Percentiles rank a stretch among this genome's conserved stretches.
Conservation (phyloP, 35 echinoderm and acorn worm genomes). For the Apostichopus parvimensis region DNA sequence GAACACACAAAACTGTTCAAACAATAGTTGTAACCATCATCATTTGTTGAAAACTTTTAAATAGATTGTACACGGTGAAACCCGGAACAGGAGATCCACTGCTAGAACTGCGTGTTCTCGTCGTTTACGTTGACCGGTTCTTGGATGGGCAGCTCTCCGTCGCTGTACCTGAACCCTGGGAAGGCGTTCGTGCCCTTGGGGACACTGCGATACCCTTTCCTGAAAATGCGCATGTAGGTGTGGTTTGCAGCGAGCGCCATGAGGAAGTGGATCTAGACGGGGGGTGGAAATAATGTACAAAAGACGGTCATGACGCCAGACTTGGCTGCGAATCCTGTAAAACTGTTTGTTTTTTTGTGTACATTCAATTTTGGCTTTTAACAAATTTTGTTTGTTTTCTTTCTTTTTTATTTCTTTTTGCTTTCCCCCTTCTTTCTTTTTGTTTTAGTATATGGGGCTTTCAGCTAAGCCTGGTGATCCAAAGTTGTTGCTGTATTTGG, state of each 20-base stretch:
- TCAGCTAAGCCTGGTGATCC: slow-evolving; percentile 59
- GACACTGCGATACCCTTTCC: slow-evolving; percentile 58
- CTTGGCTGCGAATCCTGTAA: slow-evolving; percentile 9
- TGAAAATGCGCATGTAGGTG: slow-evolving; percentile 82
- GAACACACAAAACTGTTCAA: not conserved
- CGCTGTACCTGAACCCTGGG: slow-evolving; percentile 73
- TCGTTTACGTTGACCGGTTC: slow-evolving; percentile 86
- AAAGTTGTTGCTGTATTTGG: slow-evolving; percentile 77
- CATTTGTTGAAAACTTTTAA: not conserved
- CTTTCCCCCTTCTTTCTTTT: not conserved
- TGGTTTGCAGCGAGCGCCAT: slow-evolving; percentile 91
- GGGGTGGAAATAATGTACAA: slow-evolving; percentile 48
- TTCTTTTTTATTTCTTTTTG: not conserved
- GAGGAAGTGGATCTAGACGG: slow-evolving; percentile 83
- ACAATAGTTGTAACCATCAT: slow-evolving; percentile 5
- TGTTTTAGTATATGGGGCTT: slow-evolving; percentile 59
- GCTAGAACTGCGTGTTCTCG: slow-evolving; percentile 86
- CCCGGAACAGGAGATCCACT: not conserved
- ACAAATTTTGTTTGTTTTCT: not conserved
- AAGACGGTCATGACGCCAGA: slow-evolving; percentile 38
- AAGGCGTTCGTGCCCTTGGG: slow-evolving; percentile 73
- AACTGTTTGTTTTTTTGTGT: slow-evolving; percentile 9
- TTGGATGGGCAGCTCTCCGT: slow-evolving; percentile 77
- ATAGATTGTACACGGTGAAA: not conserved
- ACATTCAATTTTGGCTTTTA: not conserved